Evolutionary conservation across 2,113 vertebrate species (phyloP).

Genomic region (Sinosuthora webbiana): DNA sequence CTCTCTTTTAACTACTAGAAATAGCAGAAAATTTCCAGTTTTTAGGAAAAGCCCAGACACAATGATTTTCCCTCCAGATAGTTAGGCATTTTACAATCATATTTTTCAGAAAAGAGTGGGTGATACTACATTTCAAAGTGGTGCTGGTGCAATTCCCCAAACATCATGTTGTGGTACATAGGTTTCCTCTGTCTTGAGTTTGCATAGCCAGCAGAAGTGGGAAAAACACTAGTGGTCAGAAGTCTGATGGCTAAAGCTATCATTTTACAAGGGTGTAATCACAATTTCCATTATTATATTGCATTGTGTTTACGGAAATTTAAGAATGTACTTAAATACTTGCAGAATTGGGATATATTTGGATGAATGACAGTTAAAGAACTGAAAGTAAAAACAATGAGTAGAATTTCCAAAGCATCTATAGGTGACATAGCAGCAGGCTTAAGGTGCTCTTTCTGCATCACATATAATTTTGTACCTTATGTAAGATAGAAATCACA

Average conservation of each 20-base stretch:
- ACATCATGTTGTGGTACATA: not conserved
- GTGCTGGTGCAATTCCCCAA: not conserved
- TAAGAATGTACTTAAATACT: not conserved
- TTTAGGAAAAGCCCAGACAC: not conserved
- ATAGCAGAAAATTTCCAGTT: not conserved
- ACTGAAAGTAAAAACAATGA: not conserved
- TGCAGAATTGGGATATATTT: not conserved
- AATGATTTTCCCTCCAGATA: not conserved
- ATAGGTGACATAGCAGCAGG: not conserved
- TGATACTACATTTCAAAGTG: not conserved
- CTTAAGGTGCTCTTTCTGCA: not conserved
- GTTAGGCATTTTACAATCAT: accelerated
- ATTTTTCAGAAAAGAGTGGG: not conserved
- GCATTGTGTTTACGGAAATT: not conserved
- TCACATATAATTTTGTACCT: not conserved
- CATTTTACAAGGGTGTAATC: not conserved
- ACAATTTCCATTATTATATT: not conserved
- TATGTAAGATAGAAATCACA: not conserved
- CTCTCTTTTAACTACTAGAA: not conserved
- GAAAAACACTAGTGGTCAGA: not conserved
- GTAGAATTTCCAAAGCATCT: not conserved
- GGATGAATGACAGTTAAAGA: not conserved
- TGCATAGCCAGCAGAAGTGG: not conserved
- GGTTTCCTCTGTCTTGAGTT: not conserved
- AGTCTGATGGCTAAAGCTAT: not conserved